phyloP scores from a whole-genome alignment of 2,888 invertebrate genomes.

The Cabera pusaria region DNA sequence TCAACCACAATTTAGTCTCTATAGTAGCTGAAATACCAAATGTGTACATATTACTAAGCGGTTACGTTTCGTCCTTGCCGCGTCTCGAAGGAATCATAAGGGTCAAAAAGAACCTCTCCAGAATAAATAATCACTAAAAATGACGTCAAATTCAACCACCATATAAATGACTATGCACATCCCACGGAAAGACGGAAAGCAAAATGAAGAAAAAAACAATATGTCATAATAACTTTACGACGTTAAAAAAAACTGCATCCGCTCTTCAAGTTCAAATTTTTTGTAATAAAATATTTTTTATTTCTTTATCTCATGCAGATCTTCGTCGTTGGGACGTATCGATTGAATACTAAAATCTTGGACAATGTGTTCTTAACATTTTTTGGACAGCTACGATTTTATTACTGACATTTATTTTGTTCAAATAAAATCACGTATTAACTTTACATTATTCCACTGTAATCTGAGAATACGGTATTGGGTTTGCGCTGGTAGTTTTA shows the following conservation, averaged over 20 bases:
- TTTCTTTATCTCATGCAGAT: constrained; percentile 50
- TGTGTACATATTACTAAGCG: too few species aligned
- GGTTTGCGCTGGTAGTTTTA: too few species aligned
- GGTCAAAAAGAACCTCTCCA: too few species aligned
- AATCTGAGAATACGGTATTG: too few species aligned
- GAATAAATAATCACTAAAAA: not conserved
- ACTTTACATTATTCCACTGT: too few species aligned
- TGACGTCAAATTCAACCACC: constrained; percentile 8
- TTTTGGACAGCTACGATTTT: constrained; percentile 43
- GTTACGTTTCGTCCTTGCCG: too few species aligned
- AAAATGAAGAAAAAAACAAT: constrained; percentile 15
- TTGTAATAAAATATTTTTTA: constrained; percentile 30
- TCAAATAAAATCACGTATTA: constrained; percentile 45
- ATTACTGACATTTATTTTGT: constrained; percentile 21
- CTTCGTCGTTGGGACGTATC: constrained; percentile 43
- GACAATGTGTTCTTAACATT: constrained; percentile 50
- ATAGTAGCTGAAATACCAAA: too few species aligned
- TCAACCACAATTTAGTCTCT: too few species aligned
- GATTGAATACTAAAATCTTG: constrained; percentile 57
- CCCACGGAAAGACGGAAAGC: constrained; percentile 21
- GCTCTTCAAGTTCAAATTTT: constrained; percentile 28
- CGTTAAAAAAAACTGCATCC: constrained; percentile 41
- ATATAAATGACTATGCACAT: constrained; percentile 7
- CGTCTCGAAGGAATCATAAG: too few species aligned
- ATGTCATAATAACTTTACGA: constrained; percentile 31